Evolutionary conservation across 53 echinoderm and acorn worm species (phyloP).

Genomic region (Patiria pectinifera): DNA sequence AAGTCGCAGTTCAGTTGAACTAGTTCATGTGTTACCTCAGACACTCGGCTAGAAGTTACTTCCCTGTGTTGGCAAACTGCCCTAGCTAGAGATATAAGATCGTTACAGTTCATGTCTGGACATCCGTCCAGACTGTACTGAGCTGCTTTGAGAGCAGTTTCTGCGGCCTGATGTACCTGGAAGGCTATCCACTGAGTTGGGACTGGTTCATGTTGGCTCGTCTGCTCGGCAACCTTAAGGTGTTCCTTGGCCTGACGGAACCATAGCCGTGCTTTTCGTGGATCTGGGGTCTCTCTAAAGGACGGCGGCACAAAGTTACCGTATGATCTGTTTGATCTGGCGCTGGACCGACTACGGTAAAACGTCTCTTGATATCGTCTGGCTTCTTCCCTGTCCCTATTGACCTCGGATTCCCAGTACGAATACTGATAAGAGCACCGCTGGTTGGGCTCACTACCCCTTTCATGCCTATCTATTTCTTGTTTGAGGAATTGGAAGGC

Average conservation of each 20-base stretch:
- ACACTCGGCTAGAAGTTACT: background rate
- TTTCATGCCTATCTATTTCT: constrained; percentile 61
- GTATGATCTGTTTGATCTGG: background rate
- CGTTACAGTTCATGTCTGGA: constrained; percentile 1
- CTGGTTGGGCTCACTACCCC: background rate
- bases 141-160: constrained; percentile 70
- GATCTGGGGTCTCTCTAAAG: constrained; percentile 49
- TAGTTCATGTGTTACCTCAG: background rate
- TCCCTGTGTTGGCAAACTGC: constrained; percentile 17
- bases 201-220: background rate
- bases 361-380: constrained; percentile 14
- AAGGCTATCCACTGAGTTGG: constrained; percentile 48
- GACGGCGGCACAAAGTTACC: constrained; percentile 41
- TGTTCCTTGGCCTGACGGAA: constrained; percentile 65
- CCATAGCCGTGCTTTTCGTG: constrained; percentile 49
- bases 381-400: constrained; percentile 33
- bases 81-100: constrained; percentile 28
- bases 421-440: constrained; percentile 5
- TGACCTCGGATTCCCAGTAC: constrained; percentile 25
- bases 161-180: constrained; percentile 65
- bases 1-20: constrained; percentile 39
- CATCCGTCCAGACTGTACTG: constrained; percentile 50
- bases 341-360: background rate
- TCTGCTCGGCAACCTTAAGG: constrained; percentile 28
- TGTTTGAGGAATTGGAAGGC: constrained; percentile 71